Evolutionary conservation across 2,888 invertebrate genomes (phyloP).

Genomic region (Eulithis testata): DNA sequence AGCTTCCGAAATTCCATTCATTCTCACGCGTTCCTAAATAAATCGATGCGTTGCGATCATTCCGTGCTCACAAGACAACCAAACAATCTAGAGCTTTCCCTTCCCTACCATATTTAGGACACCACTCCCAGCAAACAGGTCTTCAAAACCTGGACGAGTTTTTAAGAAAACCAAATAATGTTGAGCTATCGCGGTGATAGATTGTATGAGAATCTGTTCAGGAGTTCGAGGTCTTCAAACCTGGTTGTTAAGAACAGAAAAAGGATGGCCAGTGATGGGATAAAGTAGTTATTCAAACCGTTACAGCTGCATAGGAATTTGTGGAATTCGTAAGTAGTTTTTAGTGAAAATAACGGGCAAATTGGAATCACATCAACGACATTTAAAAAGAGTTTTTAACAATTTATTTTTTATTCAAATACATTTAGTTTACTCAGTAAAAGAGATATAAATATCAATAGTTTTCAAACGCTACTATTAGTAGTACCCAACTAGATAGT

Average conservation of each 20-base stretch:
- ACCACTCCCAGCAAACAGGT: neutral
- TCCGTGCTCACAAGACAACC: conserved; percentile 35
- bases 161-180: conserved; percentile 17
- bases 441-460: no score
- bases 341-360: conserved; percentile 21
- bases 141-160: conserved; percentile 8
- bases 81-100: conserved; percentile 23
- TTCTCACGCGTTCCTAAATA: conserved; percentile 45
- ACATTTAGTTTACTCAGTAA: no score
- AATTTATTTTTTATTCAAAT: no score
- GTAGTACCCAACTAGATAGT: no score
- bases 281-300: conserved; percentile 38
- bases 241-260: conserved; percentile 36
- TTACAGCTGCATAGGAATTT: conserved; percentile 31
- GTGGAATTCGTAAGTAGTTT: conserved; percentile 26
- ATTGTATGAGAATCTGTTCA: neutral
- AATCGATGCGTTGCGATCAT: conserved; percentile 44
- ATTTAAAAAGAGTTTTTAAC: neutral
- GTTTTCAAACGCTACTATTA: no score
- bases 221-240: conserved; percentile 19
- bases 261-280: conserved; percentile 37
- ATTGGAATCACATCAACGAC: conserved; percentile 2
- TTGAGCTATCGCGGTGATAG: conserved; percentile 5
- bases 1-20: conserved; percentile 45
- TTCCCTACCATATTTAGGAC: neutral